Evolutionary conservation across 2,888 invertebrate species (phyloP).

Genomic region (Sinohyriopsis cumingii): DNA sequence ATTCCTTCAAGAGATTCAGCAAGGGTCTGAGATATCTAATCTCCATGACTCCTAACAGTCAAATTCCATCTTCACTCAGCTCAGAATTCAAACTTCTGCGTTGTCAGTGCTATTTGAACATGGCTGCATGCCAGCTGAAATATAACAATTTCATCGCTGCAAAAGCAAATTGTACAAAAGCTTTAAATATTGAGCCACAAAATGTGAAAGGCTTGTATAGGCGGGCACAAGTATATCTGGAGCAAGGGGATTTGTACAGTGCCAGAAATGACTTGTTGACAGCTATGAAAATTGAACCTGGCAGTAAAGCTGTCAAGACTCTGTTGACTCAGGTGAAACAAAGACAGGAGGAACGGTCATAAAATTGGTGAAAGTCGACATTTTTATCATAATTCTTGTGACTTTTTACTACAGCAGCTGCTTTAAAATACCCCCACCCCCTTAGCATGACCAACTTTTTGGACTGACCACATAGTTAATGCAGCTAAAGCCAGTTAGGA

Average conservation of each 20-base stretch:
- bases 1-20: slow-evolving; percentile 84
- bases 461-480: too few species aligned
- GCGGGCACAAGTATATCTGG: slow-evolving; percentile 73
- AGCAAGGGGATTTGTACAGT: slow-evolving; percentile 63
- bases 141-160: slow-evolving; percentile 80
- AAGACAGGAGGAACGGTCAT: too few species aligned
- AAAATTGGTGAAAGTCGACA: too few species aligned
- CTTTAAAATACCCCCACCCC: too few species aligned
- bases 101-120: slow-evolving; percentile 81
- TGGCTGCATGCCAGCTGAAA: slow-evolving; percentile 86
- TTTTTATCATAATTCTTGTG: too few species aligned
- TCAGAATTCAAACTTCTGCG: slow-evolving; percentile 32
- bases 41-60: slow-evolving; percentile 55
- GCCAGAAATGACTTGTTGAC: slow-evolving; percentile 77
- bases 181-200: slow-evolving; percentile 71
- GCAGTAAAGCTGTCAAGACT: slow-evolving; percentile 74
- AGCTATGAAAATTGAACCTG: slow-evolving; percentile 80
- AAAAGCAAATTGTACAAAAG: slow-evolving; percentile 77
- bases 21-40: slow-evolving; percentile 83
- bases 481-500: too few species aligned
- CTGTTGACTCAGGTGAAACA: slow-evolving; percentile 71
- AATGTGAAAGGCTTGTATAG: slow-evolving; percentile 76
- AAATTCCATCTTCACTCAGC: slow-evolving; percentile 16
- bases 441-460: too few species aligned
- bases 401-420: too few species aligned